These are phyloP conservation scores for Arenaria interpres DNA, from an alignment of 2,113 vertebrate species.

Conservation along the genomic window DNA sequence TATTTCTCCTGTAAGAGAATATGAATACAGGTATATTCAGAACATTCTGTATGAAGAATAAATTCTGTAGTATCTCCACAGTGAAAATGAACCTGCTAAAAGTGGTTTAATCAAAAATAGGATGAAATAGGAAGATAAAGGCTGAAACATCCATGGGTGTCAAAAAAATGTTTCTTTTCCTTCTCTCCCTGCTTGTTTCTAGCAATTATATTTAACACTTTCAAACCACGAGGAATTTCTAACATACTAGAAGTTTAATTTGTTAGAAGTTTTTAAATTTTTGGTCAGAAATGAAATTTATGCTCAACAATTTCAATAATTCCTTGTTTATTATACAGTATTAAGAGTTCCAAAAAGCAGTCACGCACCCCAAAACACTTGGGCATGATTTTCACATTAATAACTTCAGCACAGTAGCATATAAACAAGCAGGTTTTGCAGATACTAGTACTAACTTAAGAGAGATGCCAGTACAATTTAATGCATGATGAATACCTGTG, in stretches of 20 bases:
- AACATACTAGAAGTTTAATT: not conserved
- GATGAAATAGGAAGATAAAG: not conserved
- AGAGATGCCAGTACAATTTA: constrained; percentile 8
- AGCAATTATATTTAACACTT: not conserved
- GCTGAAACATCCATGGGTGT: not conserved
- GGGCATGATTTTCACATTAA: not conserved
- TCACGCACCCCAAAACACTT: not conserved
- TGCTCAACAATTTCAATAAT: not conserved
- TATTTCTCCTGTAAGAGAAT: constrained; percentile 86
- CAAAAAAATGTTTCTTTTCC: not conserved
- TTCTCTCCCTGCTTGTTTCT: not conserved
- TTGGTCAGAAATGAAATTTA: not conserved
- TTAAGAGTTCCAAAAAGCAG: not conserved
- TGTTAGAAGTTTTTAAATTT: not conserved
- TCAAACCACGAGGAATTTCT: not conserved
- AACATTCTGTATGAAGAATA: not conserved
- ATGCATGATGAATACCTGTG: not conserved
- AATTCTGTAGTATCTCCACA: not conserved
- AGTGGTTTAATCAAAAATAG: not conserved
- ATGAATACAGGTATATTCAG: not conserved
- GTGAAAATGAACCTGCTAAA: not conserved
- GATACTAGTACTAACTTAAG: not conserved
- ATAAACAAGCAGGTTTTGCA: not conserved
- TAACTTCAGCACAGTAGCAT: not conserved
- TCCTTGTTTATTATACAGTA: not conserved